phyloP scores from a whole-genome alignment of 2,888 invertebrate genomes.

The Chymomyza procnemis region DNA sequence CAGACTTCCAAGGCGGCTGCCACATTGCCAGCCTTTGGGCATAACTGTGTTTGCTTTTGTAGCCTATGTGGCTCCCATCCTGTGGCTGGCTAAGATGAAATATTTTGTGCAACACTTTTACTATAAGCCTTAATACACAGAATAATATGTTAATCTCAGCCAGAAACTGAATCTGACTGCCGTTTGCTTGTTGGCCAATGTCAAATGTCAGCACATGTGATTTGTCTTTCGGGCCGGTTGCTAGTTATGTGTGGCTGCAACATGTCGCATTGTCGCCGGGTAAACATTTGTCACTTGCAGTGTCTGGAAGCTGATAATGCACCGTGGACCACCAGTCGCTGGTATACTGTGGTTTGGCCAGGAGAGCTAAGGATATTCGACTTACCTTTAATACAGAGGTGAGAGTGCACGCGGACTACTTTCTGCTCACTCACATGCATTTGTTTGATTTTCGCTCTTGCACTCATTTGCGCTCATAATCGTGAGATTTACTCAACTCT shows the following conservation, averaged over 20 bases:
- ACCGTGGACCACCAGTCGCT: conserved; percentile 46
- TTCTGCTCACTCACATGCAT: no score
- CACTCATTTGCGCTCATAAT: no score
- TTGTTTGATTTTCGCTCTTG: no score
- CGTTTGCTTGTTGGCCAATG: conserved; percentile 32
- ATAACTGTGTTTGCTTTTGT: conserved; percentile 49
- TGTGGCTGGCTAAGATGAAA: conserved; percentile 6
- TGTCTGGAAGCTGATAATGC: conserved; percentile 1
- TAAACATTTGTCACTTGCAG: conserved; percentile 57
- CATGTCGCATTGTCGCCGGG: conserved; percentile 31
- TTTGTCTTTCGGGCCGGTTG: conserved; percentile 47
- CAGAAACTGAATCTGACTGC: conserved; percentile 12
- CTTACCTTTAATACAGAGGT: no score
- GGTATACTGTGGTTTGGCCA: neutral
- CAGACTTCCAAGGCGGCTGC: conserved; percentile 15
- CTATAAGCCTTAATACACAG: conserved; percentile 20
- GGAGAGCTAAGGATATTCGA: no score
- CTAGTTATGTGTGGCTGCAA: neutral
- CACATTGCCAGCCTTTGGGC: conserved; percentile 20
- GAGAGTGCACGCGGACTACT: no score
- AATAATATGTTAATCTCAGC: conserved; percentile 59
- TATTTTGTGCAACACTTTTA: conserved; percentile 52
- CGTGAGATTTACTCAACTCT: no score
- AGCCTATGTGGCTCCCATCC: neutral
- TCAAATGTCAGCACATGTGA: conserved; percentile 68